Evolutionary conservation across 2,797 vertebrate species (phyloP).

Genomic region (Coendou prehensilis): DNA sequence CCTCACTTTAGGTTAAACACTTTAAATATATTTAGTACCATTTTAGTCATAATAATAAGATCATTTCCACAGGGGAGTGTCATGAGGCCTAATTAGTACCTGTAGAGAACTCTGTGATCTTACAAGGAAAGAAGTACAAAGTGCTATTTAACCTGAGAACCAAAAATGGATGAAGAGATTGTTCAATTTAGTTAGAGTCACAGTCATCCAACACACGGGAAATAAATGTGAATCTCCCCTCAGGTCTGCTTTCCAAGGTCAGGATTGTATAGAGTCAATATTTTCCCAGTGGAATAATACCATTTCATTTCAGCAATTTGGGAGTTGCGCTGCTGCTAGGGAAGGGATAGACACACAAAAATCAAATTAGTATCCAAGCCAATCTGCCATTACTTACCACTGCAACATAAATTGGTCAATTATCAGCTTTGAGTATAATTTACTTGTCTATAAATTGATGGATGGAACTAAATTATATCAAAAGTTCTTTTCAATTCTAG

Average conservation of each 20-base stretch:
- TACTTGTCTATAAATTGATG: constrained; percentile 18
- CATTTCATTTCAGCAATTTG: constrained; percentile 8
- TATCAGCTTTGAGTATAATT: background rate
- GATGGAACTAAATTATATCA: constrained; percentile 15
- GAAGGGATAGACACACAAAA: background rate
- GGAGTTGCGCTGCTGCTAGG: background rate
- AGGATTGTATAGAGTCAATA: constrained; percentile 63
- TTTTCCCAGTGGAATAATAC: background rate
- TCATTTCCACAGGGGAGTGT: constrained; percentile 73
- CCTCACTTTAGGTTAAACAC: constrained; percentile 65
- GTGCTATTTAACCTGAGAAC: constrained; percentile 44
- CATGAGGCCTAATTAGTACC: constrained; percentile 77
- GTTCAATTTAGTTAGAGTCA: constrained; percentile 52
- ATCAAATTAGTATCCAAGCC: constrained; percentile 61
- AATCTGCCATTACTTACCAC: background rate
- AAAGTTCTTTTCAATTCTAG: constrained; percentile 5
- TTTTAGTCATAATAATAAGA: constrained; percentile 79
- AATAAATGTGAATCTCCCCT: constrained; percentile 26
- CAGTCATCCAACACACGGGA: constrained; percentile 46
- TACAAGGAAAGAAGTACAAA: constrained; percentile 62
- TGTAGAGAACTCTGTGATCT: constrained; percentile 71
- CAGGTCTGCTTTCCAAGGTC: constrained; percentile 47
- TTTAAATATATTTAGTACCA: constrained; percentile 63
- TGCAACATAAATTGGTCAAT: background rate
- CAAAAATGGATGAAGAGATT: constrained; percentile 65